Evolutionary conservation across 2,888 invertebrate species (phyloP).

Genomic region (Heliconius hortense): DNA sequence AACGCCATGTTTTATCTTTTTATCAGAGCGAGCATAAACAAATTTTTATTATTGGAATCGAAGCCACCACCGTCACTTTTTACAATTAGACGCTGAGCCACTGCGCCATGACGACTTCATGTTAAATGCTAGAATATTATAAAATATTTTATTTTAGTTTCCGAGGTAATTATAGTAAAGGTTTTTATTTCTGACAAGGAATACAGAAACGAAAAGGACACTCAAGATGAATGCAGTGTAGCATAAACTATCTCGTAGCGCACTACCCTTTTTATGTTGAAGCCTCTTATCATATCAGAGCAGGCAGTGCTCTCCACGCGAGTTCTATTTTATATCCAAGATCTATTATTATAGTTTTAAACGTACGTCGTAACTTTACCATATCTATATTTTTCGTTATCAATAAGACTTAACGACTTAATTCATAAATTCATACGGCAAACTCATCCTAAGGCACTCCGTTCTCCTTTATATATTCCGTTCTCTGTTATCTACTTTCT

Average conservation of each 20-base stretch:
- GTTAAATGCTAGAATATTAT: too few species aligned
- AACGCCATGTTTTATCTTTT: too few species aligned
- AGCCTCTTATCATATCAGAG: slow-evolving; percentile 1
- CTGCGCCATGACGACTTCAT: too few species aligned
- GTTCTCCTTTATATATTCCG: too few species aligned
- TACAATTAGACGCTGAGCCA: too few species aligned
- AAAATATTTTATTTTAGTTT: neutral
- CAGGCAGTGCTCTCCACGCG: neutral
- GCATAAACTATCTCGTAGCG: neutral
- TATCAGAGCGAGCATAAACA: too few species aligned
- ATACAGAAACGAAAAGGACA: neutral
- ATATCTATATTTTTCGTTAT: neutral
- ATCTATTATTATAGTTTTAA: neutral
- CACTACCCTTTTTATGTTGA: neutral
- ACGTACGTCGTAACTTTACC: neutral
- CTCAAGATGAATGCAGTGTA: neutral
- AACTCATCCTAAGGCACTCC: too few species aligned
- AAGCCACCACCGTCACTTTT: too few species aligned
- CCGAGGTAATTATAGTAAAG: neutral
- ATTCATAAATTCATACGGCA: too few species aligned
- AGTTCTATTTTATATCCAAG: neutral
- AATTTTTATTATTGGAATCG: too few species aligned
- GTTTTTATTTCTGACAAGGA: neutral
- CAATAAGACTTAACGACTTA: too few species aligned
- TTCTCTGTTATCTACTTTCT: too few species aligned